Base-by-base conservation (phyloP, 2,797 vertebrate species). In the Acanthornis magna region DNA sequence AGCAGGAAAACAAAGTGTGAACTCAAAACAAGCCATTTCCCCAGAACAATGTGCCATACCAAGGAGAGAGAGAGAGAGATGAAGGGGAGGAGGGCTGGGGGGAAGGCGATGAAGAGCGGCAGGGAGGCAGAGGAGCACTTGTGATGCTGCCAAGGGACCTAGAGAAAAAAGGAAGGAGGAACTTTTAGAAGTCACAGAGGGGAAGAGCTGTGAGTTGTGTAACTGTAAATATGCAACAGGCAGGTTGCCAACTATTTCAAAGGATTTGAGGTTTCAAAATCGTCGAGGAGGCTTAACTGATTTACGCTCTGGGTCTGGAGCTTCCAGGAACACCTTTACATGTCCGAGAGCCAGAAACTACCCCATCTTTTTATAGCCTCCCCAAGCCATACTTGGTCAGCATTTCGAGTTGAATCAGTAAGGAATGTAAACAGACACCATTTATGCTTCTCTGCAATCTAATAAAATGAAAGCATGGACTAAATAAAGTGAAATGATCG, bases 1-100 rank as follows among this genome's bases (percentile, higher is more conserved):
- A 97, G 81, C 88, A 96, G 86, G 96, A 97, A 97, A 95, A 95
- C 87, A 84, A 97, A 97, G 93, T 96, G 91, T 96, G 95, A 97
- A 96, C 96, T 96, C 94, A 96, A 96, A 97, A 96, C 94, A 96
- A 96, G 68, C 55, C 73, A 66, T 82, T 96, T 97, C 94, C 94
- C 88, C 84, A 96, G 85, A 96, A 97, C 94, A 97, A 97, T 96
- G 89, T 88, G 42, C 68, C 58, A n/a, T 10, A 68, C 57, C 43
- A 71, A 91, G 77, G 66, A 74, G 77, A 62, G 57, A 65, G 51
- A 61, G 48, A 80, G 22, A 21, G 45, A 45, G 45, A 12, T 38
- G 25, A 16, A 77, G 19, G 42, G 32, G 32, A n/a, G 66, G 7
- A 73, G 45, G 36, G 80, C 72, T 54, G 47, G 32, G 30, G 30